Percentiles rank a stretch among this genome's conserved stretches.
Evolutionary conservation across 2,888 invertebrate genomes (phyloP).

Genomic region (Papilio demoleus): DNA sequence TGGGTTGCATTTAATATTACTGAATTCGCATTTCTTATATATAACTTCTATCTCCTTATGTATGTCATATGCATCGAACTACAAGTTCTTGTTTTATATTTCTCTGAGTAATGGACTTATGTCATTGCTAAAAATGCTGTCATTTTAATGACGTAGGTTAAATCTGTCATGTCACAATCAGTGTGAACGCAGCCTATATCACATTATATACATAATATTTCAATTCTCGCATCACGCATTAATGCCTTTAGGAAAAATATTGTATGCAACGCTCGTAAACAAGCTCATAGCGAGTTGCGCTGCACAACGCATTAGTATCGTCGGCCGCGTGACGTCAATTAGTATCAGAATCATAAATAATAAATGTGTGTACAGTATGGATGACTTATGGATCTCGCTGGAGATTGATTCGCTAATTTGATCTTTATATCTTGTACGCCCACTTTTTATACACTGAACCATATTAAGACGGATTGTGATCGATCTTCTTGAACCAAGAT

Average conservation of each 20-base stretch:
- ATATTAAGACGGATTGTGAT: neutral
- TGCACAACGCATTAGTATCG: constrained; percentile 56
- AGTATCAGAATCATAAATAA: constrained; percentile 56
- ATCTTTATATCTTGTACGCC: constrained; percentile 33
- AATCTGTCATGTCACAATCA: constrained; percentile 9
- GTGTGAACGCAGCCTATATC: constrained; percentile 53
- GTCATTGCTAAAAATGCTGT: no score
- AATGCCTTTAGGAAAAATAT: constrained; percentile 73
- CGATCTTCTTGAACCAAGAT: constrained; percentile 21
- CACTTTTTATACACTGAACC: constrained; percentile 27
- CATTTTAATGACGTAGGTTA: no score
- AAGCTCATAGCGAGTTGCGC: constrained; percentile 54
- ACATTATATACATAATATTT: constrained; percentile 59
- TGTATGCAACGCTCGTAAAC: constrained; percentile 66
- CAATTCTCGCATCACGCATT: constrained; percentile 72
- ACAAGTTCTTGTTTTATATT: no score
- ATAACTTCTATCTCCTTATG: no score
- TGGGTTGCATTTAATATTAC: no score
- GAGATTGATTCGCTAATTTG: constrained; percentile 38
- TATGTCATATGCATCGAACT: no score
- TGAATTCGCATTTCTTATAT: no score
- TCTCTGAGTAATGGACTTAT: no score
- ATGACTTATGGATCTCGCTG: constrained; percentile 35
- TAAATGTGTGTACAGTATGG: constrained; percentile 46
- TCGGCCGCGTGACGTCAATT: constrained; percentile 63